Evolutionary conservation across 2,888 invertebrate species (phyloP), one percentile per base, ranked within the genome.

Genomic region (Drosophila longiperda): DNA sequence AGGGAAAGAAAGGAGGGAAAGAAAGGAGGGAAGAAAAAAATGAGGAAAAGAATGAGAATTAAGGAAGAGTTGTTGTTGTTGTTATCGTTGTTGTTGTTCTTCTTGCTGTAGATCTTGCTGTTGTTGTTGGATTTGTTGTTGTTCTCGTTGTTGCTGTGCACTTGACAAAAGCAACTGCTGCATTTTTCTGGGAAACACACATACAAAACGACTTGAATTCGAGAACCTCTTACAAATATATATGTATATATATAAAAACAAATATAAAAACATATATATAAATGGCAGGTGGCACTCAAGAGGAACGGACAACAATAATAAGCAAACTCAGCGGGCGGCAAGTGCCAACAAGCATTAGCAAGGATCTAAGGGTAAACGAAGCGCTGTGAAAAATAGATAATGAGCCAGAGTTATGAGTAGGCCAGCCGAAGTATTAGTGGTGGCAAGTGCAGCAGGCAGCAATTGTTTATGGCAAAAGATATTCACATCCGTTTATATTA

Each of bases 261-360:
- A 15, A 20, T 7, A 20, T 20, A n/a, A 11, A 42, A 8, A 38
- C 8, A 8, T 17, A 38, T 38, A 15, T 20, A 45, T 15, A 20
- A 26, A n/a, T 40, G 73, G 52, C 82, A 81, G 78, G 64, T 78
- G 82, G 73, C 82, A 81, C 78, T 81, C 59, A 54, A 78, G 54
- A 54, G 42, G 55, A 64, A 65, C 54, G 20, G 59, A 20, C 26
- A 55, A 66, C 49, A 71, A 79, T 79, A 87, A 85, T 78, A 75
- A 87, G 82, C 69, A 81, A 66, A 54, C 58, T 23, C 65, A 74
- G 83, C 80, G 72, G 80, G 79, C 34, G 79, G 66, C 12, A 33
- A 42, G 53, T 29, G 29, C 6, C 29, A 48, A 38, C 20, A 15
- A 17, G 12, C 26, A 54, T 20, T 26, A 42, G 23, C 38, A 4